phyloP scores from a whole-genome alignment of 2,113 vertebrate species.

The Hemiprocne comata region DNA sequence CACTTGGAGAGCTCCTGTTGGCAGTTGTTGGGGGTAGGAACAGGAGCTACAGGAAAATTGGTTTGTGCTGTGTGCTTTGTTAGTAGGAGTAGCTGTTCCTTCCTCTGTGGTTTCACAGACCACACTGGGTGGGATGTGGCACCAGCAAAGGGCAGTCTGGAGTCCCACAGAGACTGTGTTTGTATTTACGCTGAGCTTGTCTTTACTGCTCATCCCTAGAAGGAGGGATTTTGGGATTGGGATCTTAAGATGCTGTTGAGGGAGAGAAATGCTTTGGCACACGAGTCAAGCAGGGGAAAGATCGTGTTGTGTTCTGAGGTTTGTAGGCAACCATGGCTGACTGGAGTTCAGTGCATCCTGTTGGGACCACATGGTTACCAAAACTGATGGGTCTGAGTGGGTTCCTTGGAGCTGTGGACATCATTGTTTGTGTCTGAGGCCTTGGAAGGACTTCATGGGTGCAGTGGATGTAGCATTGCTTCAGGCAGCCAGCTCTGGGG shows the following conservation, averaged over 20 bases:
- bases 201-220: no score
- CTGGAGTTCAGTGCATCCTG: neutral
- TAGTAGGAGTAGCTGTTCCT: neutral
- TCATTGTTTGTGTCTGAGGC: rapidly evolving
- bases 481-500: neutral
- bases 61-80: rapidly evolving
- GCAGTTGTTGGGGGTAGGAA: neutral
- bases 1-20: neutral
- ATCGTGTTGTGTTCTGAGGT: neutral
- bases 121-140: neutral
- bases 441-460: neutral
- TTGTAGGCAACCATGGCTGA: rapidly evolving
- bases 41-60: rapidly evolving
- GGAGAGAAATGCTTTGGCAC: neutral
- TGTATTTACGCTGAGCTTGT: neutral
- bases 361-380: neutral
- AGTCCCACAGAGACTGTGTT: neutral
- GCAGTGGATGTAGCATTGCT: neutral
- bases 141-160: rapidly evolving
- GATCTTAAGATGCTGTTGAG: neutral
- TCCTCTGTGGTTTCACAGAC: neutral
- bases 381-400: rapidly evolving
- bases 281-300: neutral
- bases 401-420: neutral
- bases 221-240: neutral